These are phyloP conservation scores for Calidris pygmaea DNA, from an alignment of 2,113 vertebrate genomes.

Conservation along the genomic window DNA sequence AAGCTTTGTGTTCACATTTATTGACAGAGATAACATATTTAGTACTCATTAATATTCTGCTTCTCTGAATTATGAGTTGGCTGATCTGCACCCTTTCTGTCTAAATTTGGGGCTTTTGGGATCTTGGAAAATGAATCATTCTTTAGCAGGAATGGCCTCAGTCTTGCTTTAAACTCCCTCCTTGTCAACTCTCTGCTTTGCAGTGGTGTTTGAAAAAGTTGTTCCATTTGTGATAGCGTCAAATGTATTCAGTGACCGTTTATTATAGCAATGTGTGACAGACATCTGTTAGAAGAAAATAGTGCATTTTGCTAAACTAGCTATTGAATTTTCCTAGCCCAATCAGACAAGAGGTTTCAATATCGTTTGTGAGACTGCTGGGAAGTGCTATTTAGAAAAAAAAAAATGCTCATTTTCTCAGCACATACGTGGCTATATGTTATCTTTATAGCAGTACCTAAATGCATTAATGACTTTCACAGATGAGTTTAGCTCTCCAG, in stretches of 20 bases:
- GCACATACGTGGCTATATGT: rapidly evolving
- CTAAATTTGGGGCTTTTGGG: neutral
- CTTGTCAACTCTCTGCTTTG: neutral
- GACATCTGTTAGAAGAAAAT: neutral
- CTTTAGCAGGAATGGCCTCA: neutral
- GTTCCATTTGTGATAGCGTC: neutral
- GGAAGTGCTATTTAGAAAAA: neutral
- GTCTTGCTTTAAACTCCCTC: neutral
- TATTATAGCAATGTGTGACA: neutral
- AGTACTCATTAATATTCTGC: neutral
- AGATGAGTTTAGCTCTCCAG: neutral
- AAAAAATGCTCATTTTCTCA: neutral
- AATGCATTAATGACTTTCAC: neutral
- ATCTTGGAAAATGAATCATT: neutral
- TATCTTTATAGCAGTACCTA: constrained; percentile 6
- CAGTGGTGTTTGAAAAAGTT: neutral
- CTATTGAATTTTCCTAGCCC: neutral
- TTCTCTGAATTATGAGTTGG: neutral
- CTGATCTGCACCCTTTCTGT: neutral
- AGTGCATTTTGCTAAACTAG: neutral
- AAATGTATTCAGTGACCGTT: neutral
- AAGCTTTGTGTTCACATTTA: neutral
- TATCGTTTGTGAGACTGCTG: neutral
- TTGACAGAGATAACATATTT: neutral
- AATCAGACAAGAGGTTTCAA: neutral